Percentiles rank a stretch among this genome's conserved stretches.
These are phyloP conservation scores for Cyrtonyx montezumae DNA, from an alignment of 2,113 vertebrate species.

Conservation along the genomic window DNA sequence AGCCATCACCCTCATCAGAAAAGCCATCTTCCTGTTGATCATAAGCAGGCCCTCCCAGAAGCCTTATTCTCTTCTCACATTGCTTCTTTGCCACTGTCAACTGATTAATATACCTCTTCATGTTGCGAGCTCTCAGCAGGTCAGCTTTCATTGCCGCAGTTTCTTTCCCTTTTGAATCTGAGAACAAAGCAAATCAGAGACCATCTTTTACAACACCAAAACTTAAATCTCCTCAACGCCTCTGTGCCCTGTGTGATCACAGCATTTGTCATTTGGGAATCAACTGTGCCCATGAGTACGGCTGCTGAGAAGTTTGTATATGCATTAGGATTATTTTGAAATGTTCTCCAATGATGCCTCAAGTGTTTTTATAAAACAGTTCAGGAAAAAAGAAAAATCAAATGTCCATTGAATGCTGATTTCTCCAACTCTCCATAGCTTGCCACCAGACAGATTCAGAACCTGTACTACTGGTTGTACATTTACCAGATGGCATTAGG, in stretches of 20 bases:
- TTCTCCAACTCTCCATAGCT: background rate
- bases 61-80: slow-evolving; percentile 93
- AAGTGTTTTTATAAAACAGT: background rate
- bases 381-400: background rate
- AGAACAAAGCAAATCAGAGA: slow-evolving; percentile 18
- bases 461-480: background rate
- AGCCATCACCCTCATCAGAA: slow-evolving; percentile 88
- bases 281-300: background rate
- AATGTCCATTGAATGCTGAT: background rate
- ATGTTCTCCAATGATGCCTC: background rate
- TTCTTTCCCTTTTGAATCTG: slow-evolving; percentile 92
- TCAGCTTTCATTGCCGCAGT: slow-evolving; percentile 97
- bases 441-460: background rate
- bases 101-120: slow-evolving; percentile 99
- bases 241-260: background rate
- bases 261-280: background rate
- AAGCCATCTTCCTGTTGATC: slow-evolving; percentile 87
- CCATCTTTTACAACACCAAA: background rate
- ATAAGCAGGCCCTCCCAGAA: slow-evolving; percentile 92
- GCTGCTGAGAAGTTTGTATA: background rate
- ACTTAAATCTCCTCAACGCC: background rate
- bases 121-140: slow-evolving; percentile 92
- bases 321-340: background rate
- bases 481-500: background rate
- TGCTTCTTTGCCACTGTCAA: slow-evolving; percentile 99